Conservation (phyloP, 2,113 vertebrate species). For the Garra rufa region DNA sequence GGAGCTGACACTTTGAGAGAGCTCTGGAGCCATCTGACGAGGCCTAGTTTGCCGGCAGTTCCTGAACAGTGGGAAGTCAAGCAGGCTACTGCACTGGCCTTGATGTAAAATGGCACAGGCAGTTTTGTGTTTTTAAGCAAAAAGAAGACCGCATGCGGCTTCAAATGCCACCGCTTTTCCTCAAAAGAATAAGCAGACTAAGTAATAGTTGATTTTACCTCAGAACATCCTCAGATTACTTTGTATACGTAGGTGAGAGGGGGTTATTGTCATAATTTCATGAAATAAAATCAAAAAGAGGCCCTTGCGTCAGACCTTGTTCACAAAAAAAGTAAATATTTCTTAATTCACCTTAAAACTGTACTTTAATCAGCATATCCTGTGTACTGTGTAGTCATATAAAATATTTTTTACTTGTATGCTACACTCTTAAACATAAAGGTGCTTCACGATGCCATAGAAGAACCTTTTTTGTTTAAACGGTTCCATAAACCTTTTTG, state of each 20-base stretch:
- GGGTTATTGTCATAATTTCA: neutral
- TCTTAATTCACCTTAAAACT: too few relatives aligned
- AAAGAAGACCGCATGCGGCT: conserved; percentile 42
- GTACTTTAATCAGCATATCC: too few relatives aligned
- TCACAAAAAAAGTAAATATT: too few relatives aligned
- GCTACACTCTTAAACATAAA: too few relatives aligned
- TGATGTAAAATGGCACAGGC: conserved; percentile 68
- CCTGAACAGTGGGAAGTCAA: conserved; percentile 61
- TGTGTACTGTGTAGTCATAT: too few relatives aligned
- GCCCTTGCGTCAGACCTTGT: neutral
- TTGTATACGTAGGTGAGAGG: neutral
- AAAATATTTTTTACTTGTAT: too few relatives aligned
- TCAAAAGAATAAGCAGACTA: conserved; percentile 27
- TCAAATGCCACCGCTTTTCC: conserved; percentile 23
- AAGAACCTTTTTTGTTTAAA: too few relatives aligned
- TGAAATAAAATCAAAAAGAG: neutral
- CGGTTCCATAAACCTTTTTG: too few relatives aligned
- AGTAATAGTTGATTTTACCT: neutral
- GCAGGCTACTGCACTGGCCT: conserved; percentile 49
- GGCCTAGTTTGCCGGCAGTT: conserved; percentile 50
- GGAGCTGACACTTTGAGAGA: conserved; percentile 68
- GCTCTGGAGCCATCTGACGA: conserved; percentile 62
- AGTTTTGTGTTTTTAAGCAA: conserved; percentile 59
- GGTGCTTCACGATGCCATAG: too few relatives aligned
- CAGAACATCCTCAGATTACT: neutral